Base-by-base conservation (phyloP, 2,113 vertebrate species). In the Promerops cafer region DNA sequence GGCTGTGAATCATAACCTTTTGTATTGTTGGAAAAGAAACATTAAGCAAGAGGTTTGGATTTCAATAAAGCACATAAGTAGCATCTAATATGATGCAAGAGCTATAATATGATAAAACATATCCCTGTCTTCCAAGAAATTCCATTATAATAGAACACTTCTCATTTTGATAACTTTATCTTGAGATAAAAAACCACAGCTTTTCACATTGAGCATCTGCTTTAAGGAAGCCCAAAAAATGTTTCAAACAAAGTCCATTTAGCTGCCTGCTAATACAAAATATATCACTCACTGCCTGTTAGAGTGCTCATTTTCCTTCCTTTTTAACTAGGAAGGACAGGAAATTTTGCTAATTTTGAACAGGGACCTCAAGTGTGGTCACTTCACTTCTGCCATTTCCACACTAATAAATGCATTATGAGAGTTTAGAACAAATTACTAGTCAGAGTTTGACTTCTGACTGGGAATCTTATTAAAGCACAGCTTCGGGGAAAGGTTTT, bases 381-480 rank as follows among this genome's bases (percentile, higher is more conserved):
- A 89, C 89, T 96, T 86, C 96, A 94, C 93, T 97, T 96, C 87
- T 93, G 90, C 93, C 37, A 72, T 93, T 97, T 97, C 93, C 97
- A 94, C 94, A 77, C 94, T 96, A 96, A 97, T 97, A 97, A 97
- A 96, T 87, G 94, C 88, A 91, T 95, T 97, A 97, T 95, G 96
- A 96, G 96, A 97, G 90, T 97, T 98, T 92, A 96, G 96, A 97
- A 97, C 90, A 91, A 97, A 95, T 98, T 96, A 97, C 94, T 65
- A 79, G 53, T 93, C 86, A 87, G 94, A 94, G 87, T 97, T 97
- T 97, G 95, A 95, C 95, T 97, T 96, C 94, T 96, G 93, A 97
- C 93, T 96, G 85, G 77, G 85, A 97, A 96, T 96, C 96, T 96
- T 97, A 97, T 98, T 98, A 98, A 98, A 98, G 96, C 84, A 93